These are phyloP conservation scores for Drosophila ananassae DNA, from an alignment of 1,140 invertebrate genomes.

Conservation along the genomic window DNA sequence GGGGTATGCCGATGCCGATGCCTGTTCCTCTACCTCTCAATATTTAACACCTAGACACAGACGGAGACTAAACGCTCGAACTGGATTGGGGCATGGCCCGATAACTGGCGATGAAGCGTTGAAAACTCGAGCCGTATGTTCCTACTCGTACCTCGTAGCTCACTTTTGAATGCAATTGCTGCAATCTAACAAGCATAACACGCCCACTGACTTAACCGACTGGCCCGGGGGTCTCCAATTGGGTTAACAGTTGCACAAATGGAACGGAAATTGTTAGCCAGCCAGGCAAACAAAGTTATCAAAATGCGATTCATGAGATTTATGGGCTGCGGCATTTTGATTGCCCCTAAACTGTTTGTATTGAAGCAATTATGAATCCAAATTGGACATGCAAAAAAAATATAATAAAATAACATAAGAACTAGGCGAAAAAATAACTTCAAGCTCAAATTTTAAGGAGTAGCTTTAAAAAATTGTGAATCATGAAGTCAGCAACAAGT, in stretches of 20 bases:
- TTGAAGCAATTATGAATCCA: background rate
- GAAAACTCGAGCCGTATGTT: conserved; percentile 20
- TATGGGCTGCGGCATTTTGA: background rate
- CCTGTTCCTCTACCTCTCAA: conserved; percentile 15
- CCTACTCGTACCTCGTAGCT: background rate
- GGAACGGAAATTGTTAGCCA: conserved; percentile 70
- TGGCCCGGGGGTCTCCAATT: conserved; percentile 51
- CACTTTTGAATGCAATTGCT: conserved; percentile 46
- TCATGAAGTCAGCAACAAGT: too few relatives aligned
- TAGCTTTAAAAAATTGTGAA: too few relatives aligned
- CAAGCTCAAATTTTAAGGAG: too few relatives aligned
- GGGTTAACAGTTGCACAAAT: conserved; percentile 66
- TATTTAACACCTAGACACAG: conserved; percentile 40
- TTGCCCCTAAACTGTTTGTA: background rate
- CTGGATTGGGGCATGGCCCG: conserved; percentile 44
- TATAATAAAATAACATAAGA: background rate
- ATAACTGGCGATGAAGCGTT: conserved; percentile 47
- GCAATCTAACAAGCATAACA: conserved; percentile 56
- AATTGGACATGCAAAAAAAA: background rate
- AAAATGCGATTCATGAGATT: conserved; percentile 27
- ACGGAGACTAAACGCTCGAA: conserved; percentile 44
- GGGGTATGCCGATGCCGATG: conserved; percentile 28
- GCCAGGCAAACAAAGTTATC: conserved; percentile 36
- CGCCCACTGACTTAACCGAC: conserved; percentile 35
- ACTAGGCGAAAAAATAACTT: background rate